Evolutionary conservation across 2,113 vertebrate species (phyloP), one percentile per base, ranked within the genome.

Genomic region (Centrocercus urophasianus): DNA sequence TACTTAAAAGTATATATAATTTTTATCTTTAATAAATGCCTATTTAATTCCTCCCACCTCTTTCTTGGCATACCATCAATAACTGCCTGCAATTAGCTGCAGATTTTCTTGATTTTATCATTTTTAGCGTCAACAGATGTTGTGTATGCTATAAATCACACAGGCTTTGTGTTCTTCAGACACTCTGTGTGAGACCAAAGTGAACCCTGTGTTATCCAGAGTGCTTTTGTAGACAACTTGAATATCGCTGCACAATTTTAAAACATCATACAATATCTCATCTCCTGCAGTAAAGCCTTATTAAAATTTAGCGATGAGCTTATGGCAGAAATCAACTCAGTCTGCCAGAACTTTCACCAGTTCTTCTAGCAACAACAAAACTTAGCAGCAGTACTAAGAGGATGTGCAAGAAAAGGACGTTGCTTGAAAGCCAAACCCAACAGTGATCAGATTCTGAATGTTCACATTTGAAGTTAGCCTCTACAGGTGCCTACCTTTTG

Each of bases 41-140:
- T 88, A 63, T 86, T 94, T 94, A 93, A 93, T 96, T 91, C 91
- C 76, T 95, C 87, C 85, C 48, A 95, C 88, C 65, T 77, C 83
- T 81, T 72, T 54, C 48, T 18, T 94, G 72, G 77, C 72, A 78
- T 64, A 88, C 63, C 76, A 78, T 91, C 91, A 95, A 83, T 88
- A 95, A 95, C 65, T 91, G 90, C 85, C 85, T 81, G 83, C 57
- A 96, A 84, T 63, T 94, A 88, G 57, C 73, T 78, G 57, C n/a
- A 81, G 69, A 90, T 88, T 88, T 93, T 91, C 87, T 86, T 83
- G 60, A 48, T 93, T 88, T 83, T 86, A 81, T 65, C 52, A 93
- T 89, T 80, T 95, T 95, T 61, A 90, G 40, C 69, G 76, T 88
- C 79, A 93, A 90, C 65, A 88, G 72, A 83, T 93, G 52, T 67